phyloP scores from a whole-genome alignment of 2,797 vertebrate species.

The Sparidentex hasta region DNA sequence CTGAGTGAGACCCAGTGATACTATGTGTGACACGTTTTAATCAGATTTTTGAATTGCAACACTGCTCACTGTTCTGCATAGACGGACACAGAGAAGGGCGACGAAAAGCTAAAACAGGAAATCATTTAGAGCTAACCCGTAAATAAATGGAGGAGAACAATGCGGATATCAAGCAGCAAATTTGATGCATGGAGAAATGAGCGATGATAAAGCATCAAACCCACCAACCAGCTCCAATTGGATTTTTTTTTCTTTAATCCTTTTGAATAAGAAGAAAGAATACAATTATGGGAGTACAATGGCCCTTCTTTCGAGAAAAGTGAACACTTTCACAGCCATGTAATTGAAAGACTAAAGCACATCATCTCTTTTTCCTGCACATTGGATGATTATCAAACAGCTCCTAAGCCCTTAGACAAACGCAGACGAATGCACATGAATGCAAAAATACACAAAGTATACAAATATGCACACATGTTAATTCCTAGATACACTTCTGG shows the following conservation, averaged over 20 bases:
- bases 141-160: conserved; percentile 55
- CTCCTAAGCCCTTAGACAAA: conserved; percentile 11
- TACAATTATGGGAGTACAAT: conserved; percentile 60
- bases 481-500: neutral
- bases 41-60: conserved; percentile 31
- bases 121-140: conserved; percentile 50
- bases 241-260: conserved; percentile 60
- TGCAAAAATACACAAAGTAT: neutral
- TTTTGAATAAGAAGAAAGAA: conserved; percentile 51
- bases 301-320: conserved; percentile 49
- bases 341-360: conserved; percentile 34
- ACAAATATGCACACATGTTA: neutral
- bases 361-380: conserved; percentile 17
- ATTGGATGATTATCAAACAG: neutral
- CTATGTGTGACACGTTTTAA: conserved; percentile 15
- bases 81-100: conserved; percentile 5
- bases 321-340: conserved; percentile 44
- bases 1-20: neutral
- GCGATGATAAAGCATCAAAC: conserved; percentile 49
- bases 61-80: conserved; percentile 19
- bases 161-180: conserved; percentile 58
- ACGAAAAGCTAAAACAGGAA: conserved; percentile 32
- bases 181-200: conserved; percentile 49
- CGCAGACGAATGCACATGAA: neutral
- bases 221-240: conserved; percentile 53